These are phyloP conservation scores for Vidua macroura DNA, from an alignment of 2,113 vertebrate genomes.

Conservation along the genomic window DNA sequence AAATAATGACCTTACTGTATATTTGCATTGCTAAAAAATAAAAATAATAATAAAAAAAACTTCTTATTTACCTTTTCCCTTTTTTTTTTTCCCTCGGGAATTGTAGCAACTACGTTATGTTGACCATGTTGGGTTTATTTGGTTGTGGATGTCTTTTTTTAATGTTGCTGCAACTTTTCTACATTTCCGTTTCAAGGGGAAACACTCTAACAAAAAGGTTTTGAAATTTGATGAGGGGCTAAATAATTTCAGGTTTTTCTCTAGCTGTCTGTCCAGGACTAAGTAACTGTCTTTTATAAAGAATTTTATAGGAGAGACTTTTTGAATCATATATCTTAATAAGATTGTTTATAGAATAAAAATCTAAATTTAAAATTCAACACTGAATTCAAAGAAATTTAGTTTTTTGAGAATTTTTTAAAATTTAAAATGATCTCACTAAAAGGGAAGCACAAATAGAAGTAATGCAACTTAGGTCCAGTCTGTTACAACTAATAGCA, in stretches of 20 bases:
- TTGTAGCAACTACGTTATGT: not conserved
- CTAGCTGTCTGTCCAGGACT: not conserved
- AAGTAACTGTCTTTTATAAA: not conserved
- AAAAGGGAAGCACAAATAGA: not conserved
- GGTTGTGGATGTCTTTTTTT: not conserved
- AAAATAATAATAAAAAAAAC: not conserved
- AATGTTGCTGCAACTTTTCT: not conserved
- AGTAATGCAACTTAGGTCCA: not conserved
- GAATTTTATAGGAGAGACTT: not conserved
- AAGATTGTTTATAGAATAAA: not conserved
- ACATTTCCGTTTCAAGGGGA: not conserved
- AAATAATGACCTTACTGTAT: not conserved
- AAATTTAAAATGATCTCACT: not conserved
- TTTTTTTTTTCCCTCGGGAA: not conserved
- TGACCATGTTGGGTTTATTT: fast-evolving
- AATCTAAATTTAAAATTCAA: not conserved
- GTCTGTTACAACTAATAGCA: not conserved
- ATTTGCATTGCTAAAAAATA: not conserved
- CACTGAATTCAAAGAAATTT: not conserved
- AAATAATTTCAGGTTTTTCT: not conserved
- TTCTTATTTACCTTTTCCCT: too few relatives aligned
- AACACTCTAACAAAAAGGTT: fast-evolving
- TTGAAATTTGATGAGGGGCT: not conserved
- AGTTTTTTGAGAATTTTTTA: not conserved
- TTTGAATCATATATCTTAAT: not conserved